Conservation (phyloP, 2,797 vertebrate species). For the Oreochromis mossambicus region DNA sequence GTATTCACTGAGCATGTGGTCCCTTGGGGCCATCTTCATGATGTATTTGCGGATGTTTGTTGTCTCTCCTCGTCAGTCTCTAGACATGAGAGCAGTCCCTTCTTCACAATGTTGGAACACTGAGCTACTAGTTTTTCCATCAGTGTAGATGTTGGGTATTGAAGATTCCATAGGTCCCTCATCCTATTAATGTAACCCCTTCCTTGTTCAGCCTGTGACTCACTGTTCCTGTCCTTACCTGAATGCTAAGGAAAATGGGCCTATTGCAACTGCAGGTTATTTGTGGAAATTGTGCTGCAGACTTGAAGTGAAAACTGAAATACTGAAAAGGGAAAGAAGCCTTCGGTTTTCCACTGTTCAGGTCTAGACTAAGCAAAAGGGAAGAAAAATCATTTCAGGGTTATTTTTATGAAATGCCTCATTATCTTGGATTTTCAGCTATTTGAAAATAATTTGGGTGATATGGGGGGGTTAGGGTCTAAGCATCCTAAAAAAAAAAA, state of each 20-base stretch:
- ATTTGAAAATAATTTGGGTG: not conserved
- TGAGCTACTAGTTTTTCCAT: not conserved
- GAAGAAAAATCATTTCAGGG: not conserved
- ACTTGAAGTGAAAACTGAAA: not conserved
- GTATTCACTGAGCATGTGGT: not conserved
- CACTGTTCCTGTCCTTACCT: not conserved
- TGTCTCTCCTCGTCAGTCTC: not conserved
- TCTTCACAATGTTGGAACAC: not conserved
- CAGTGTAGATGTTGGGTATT: not conserved
- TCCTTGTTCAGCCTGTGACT: not conserved
- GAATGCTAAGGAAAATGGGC: not conserved
- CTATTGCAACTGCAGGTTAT: not conserved
- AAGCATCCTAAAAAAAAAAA: slow-evolving; percentile 16
- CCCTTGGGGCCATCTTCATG: not conserved
- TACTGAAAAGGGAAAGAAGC: not conserved
- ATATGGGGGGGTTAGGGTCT: not conserved
- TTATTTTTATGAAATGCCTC: not conserved
- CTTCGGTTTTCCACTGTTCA: not conserved
- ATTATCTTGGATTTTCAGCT: not conserved
- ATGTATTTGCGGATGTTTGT: not conserved
- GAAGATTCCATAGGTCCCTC: not conserved
- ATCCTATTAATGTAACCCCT: not conserved
- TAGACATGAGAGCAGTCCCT: not conserved
- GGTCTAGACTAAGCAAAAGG: not conserved
- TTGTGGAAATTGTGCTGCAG: not conserved